Evolutionary conservation across 2,888 invertebrate genomes (phyloP).

Genomic region (Agrilus cyanescens): DNA sequence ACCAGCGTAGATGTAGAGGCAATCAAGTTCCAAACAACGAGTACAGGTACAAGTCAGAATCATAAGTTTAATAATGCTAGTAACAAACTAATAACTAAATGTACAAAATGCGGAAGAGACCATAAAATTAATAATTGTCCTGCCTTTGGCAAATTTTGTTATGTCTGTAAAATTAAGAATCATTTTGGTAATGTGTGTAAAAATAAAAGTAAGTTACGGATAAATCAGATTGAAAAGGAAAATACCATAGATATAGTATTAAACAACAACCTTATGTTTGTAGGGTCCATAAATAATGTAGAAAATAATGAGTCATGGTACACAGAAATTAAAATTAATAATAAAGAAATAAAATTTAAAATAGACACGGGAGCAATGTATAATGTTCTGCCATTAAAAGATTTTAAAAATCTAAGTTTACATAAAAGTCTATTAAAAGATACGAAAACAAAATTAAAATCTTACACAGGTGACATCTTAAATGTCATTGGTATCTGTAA

Average conservation of each 20-base stretch:
- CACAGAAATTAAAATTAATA: neutral
- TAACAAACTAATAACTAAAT: neutral
- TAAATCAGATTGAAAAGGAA: conserved; percentile 4
- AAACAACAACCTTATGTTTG: conserved; percentile 1
- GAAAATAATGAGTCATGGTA: neutral
- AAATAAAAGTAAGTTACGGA: neutral
- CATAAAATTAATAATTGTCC: conserved; percentile 4
- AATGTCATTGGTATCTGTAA: conserved; percentile 8
- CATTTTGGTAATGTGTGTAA: conserved; percentile 2
- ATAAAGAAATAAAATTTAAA: conserved; percentile 5
- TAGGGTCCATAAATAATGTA: neutral
- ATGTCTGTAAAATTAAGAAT: neutral
- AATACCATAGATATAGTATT: no score
- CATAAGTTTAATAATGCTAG: neutral
- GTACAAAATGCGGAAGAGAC: conserved; percentile 7
- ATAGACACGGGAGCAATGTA: conserved; percentile 10
- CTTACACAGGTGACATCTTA: conserved; percentile 10
- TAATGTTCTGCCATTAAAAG: conserved; percentile 7
- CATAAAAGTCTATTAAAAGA: neutral
- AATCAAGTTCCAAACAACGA: neutral
- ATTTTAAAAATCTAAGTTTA: neutral
- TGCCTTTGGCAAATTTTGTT: neutral
- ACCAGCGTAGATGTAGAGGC: no score
- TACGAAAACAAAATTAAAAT: conserved; percentile 6
- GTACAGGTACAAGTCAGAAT: neutral